These are phyloP conservation scores for Gracilinanus agilis DNA, from an alignment of 2,113 vertebrate genomes.

Conservation along the genomic window DNA sequence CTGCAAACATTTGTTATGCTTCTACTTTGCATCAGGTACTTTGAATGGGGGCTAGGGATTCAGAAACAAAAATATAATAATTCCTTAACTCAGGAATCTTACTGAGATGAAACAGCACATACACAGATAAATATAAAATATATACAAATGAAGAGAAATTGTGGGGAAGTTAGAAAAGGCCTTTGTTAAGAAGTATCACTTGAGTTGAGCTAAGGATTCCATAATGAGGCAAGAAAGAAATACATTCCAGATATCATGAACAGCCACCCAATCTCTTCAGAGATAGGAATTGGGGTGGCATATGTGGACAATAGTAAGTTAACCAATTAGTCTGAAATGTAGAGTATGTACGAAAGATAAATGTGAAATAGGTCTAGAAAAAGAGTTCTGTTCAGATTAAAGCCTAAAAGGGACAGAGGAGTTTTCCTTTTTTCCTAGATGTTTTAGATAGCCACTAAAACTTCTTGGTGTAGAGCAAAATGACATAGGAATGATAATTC, in stretches of 20 bases:
- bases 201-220: not conserved
- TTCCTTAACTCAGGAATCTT: not conserved
- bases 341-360: not conserved
- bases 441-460: not conserved
- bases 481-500: not conserved
- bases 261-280: not conserved
- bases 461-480: not conserved
- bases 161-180: not conserved
- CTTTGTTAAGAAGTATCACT: not conserved
- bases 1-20: not conserved
- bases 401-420: not conserved
- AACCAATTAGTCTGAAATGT: not conserved
- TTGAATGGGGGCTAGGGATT: no score
- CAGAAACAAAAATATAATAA: not conserved
- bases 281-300: not conserved
- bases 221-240: not conserved
- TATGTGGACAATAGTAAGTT: not conserved
- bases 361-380: not conserved
- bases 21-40: not conserved
- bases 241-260: not conserved
- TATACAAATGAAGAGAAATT: not conserved
- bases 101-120: not conserved
- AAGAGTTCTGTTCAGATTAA: not conserved
- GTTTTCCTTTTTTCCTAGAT: not conserved
- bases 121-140: not conserved